A percentile compares a stretch with the other conserved stretches of the same genome.
phyloP scores from a whole-genome alignment of 2,888 invertebrate genomes.

The Drosophila fungiperda region DNA sequence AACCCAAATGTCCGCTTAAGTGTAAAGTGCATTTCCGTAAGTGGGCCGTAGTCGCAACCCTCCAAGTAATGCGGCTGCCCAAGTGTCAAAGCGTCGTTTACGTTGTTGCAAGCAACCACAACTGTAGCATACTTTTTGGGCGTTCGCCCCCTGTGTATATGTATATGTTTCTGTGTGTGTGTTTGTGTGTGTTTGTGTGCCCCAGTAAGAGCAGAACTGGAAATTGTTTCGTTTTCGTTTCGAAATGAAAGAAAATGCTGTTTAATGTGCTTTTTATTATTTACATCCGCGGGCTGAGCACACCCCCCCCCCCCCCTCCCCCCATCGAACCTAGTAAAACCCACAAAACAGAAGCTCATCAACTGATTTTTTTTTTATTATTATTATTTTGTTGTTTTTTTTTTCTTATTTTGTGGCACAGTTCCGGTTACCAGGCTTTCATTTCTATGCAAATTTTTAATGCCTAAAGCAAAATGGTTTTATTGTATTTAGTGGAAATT shows the following conservation, averaged over 20 bases:
- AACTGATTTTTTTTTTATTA: conserved; percentile 41
- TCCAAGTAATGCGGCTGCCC: conserved; percentile 69
- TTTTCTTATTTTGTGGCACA: conserved; percentile 64
- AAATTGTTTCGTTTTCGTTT: conserved; percentile 75
- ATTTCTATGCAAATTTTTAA: conserved; percentile 78
- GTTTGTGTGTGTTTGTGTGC: conserved; percentile 24
- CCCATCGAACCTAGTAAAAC: not conserved
- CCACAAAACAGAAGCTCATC: conserved; percentile 64
- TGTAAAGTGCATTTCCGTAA: conserved; percentile 62
- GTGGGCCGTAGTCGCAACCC: conserved; percentile 55
- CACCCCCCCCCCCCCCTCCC: not conserved
- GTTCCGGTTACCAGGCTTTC: conserved; percentile 74
- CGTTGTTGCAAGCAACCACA: conserved; percentile 22
- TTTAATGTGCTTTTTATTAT: conserved; percentile 81
- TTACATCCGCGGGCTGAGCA: conserved; percentile 73
- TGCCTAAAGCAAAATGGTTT: conserved; percentile 71
- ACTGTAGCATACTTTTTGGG: conserved; percentile 66
- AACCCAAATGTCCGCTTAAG: conserved; percentile 51
- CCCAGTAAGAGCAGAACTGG: conserved; percentile 54
- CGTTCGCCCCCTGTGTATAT: conserved; percentile 5
- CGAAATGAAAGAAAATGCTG: conserved; percentile 80
- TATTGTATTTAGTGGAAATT: conserved; percentile 78
- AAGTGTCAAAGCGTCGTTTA: conserved; percentile 70
- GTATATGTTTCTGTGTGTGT: conserved; percentile 13
- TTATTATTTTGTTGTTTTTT: conserved; percentile 19